Base-by-base conservation (phyloP, 2,888 invertebrate genomes). In the Metalampra italica region DNA sequence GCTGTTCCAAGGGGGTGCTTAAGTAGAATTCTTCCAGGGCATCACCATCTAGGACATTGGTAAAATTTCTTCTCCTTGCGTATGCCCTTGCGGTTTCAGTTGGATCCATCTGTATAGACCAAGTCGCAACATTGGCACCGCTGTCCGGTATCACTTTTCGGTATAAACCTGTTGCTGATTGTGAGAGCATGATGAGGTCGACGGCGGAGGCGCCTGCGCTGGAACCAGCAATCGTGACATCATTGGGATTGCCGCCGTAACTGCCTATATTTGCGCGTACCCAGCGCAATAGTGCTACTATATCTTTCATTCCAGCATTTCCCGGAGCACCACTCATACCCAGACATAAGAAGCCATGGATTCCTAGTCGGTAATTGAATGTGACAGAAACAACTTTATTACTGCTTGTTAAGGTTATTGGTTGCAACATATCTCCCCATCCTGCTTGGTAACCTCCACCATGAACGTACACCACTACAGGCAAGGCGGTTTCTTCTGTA, bases 401-500 rank as follows among this genome's bases (percentile, higher is more conserved):
- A 9, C 48, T 54, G 7, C 46, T 55, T 0, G 64, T 59, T 1
- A 72, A 43, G 22, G 56, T 41, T 9, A 50, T 66, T 0, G 55
- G 45, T 9, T 43, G 29, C 1, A 51, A 0, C 45, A 34, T 13
- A 12, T 62, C 52, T 7, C 66, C 68, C 29, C 11, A 52, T 4
- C 68, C 69, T 0, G 52, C 0, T 43, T 59, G 50, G 32, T 63
- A 72, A 3, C 45, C 72, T 30, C 74, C 74, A 7, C 71, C 71
- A 13, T 73, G 75, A 0, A 73, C 55, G 32, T 53, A 51, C 0
- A 73, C 65, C 0, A 71, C 30, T 0, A 57, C 57, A 15, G 55
- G 51, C 4, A 57, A 43, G 71, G 71, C 7, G 9, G 39, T 62
- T 45, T 62, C 53, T 36, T 62, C 44, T 1, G 77, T 80, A 43